Evolutionary conservation across 2,797 vertebrate species (phyloP).

Genomic region (Pipistrellus nathusii): DNA sequence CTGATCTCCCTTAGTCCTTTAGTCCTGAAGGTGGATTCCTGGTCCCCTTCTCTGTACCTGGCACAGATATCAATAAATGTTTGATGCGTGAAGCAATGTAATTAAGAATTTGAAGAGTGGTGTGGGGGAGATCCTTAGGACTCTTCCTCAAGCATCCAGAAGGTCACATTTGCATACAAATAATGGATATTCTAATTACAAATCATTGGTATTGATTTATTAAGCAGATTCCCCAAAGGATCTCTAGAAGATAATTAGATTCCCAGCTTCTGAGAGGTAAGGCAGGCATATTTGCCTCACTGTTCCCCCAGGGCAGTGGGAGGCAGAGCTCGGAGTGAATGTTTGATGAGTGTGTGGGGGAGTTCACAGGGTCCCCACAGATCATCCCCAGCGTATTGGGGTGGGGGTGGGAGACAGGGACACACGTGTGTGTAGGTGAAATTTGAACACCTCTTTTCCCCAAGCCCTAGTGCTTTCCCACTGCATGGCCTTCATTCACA

Average conservation of each 20-base stretch:
- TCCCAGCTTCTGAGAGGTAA: constrained; percentile 2
- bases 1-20: background rate
- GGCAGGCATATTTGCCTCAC: constrained; percentile 36
- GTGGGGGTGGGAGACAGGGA: too few species aligned
- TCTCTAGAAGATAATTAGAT: constrained; percentile 77
- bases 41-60: background rate
- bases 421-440: background rate
- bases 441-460: background rate
- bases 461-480: background rate
- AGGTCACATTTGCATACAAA: constrained; percentile 79
- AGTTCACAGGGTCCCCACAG: background rate
- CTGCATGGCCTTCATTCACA: rapidly evolving
- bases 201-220: constrained; percentile 83
- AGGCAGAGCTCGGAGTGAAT: background rate
- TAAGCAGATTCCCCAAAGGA: constrained; percentile 76
- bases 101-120: constrained; percentile 65
- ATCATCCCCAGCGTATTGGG: background rate
- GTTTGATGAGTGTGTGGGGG: constrained; percentile 31
- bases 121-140: constrained; percentile 36
- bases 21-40: background rate
- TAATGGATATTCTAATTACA: constrained; percentile 83
- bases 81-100: constrained; percentile 74
- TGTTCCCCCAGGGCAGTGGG: background rate
- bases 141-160: constrained; percentile 66
- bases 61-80: constrained; percentile 53